phyloP scores from a whole-genome alignment of 1,140 invertebrate species.

The Eufriesea mexicana region DNA sequence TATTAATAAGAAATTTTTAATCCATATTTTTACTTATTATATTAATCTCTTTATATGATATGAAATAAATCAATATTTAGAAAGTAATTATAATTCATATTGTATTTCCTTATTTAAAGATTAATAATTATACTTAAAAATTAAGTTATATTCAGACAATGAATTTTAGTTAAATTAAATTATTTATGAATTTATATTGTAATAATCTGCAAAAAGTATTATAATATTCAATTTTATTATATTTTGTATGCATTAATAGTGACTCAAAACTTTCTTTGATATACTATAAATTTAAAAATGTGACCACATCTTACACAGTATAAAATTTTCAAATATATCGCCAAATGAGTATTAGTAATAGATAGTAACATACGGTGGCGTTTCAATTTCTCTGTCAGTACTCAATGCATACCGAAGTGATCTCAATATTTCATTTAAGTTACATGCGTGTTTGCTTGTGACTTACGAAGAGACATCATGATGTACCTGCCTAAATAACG shows the following conservation, averaged over 20 bases:
- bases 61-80: neutral
- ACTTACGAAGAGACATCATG: constrained; percentile 56
- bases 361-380: constrained; percentile 34
- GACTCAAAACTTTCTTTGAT: neutral
- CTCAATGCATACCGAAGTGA: constrained; percentile 32
- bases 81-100: neutral
- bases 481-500: constrained; percentile 54
- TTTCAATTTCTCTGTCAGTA: constrained; percentile 34
- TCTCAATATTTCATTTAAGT: constrained; percentile 45
- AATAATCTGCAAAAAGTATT: neutral
- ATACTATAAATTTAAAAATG: neutral
- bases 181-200: neutral
- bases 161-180: neutral
- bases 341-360: constrained; percentile 29
- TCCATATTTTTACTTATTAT: too few relatives aligned
- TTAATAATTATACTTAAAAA: neutral
- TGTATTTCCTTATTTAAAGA: neutral
- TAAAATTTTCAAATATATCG: constrained; percentile 34
- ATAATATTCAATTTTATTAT: neutral
- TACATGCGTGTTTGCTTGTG: constrained; percentile 56
- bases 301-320: neutral
- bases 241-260: too few relatives aligned
- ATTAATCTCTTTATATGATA: neutral
- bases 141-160: neutral
- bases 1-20: neutral